Conservation (phyloP, 2,888 invertebrate species). For the Catotricha subobsoleta region DNA sequence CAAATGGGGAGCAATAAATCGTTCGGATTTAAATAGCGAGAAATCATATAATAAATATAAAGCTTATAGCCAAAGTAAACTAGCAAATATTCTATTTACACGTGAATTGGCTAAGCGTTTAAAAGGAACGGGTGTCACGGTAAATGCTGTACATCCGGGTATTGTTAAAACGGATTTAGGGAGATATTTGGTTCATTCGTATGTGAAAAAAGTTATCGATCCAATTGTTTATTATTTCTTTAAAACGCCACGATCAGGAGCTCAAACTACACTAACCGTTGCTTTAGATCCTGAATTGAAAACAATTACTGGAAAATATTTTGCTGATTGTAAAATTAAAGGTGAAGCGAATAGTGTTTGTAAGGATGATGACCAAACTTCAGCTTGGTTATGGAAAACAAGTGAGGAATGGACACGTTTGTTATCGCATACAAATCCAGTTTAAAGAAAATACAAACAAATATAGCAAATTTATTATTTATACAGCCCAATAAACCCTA, state of each 20-base stretch:
- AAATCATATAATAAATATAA: constrained; percentile 41
- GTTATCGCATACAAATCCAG: constrained; percentile 5
- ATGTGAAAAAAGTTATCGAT: background rate
- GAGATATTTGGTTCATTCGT: constrained; percentile 34
- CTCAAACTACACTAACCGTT: constrained; percentile 25
- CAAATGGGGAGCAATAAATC: constrained; percentile 41
- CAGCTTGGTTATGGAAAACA: constrained; percentile 42
- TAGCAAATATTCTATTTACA: constrained; percentile 60
- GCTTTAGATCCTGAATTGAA: constrained; percentile 26
- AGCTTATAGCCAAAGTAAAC: constrained; percentile 60
- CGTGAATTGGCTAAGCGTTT: constrained; percentile 44
- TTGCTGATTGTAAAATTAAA: constrained; percentile 38
- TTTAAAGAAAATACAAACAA: background rate
- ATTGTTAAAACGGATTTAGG: constrained; percentile 56
- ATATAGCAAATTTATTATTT: background rate
- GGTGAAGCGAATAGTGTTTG: constrained; percentile 33
- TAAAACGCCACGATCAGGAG: constrained; percentile 23
- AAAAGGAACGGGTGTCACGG: constrained; percentile 41
- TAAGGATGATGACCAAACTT: constrained; percentile 34
- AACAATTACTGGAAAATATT: constrained; percentile 22
- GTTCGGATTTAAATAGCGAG: constrained; percentile 55
- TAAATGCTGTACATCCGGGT: constrained; percentile 56
- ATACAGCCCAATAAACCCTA: too few relatives aligned
- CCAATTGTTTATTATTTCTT: constrained; percentile 13
- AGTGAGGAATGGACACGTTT: constrained; percentile 24